These are phyloP conservation scores for Melanotaenia duboulayi DNA, from an alignment of 2,113 vertebrate species.

Conservation along the genomic window DNA sequence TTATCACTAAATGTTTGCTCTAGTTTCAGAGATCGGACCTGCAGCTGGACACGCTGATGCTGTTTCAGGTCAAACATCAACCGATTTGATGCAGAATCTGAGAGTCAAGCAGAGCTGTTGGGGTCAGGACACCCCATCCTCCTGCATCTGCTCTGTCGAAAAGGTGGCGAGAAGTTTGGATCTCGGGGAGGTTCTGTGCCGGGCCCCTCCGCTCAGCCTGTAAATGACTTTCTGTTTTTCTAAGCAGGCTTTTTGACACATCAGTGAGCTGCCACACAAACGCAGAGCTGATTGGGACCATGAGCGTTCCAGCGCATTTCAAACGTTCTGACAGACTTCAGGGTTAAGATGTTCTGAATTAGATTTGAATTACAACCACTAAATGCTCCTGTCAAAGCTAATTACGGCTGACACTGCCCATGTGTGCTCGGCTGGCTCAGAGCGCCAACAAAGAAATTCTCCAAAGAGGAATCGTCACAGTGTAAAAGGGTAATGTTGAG, in stretches of 20 bases:
- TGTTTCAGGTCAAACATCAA: no score
- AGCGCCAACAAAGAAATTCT: conserved; percentile 95
- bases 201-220: no score
- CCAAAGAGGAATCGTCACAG: conserved; percentile 92
- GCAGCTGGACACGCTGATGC: no score
- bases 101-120: no score
- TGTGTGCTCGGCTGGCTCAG: conserved; percentile 85
- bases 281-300: conserved; percentile 87
- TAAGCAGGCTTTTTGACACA: conserved; percentile 92
- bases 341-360: conserved; percentile 99
- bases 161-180: conserved; percentile 50
- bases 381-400: conserved; percentile 99
- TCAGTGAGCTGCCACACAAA: conserved; percentile 92
- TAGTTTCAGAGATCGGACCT: no score
- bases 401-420: conserved; percentile 98
- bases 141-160: conserved; percentile 56
- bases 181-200: conserved; percentile 82
- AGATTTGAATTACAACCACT: conserved; percentile 99
- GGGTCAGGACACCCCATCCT: no score
- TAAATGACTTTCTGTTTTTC: conserved; percentile 72
- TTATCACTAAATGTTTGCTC: no score
- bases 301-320: conserved; percentile 90
- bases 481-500: conserved; percentile 77
- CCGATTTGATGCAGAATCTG: no score
- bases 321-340: conserved; percentile 95